Conservation (phyloP, 2,888 invertebrate genomes). For the Eilema caniola region DNA sequence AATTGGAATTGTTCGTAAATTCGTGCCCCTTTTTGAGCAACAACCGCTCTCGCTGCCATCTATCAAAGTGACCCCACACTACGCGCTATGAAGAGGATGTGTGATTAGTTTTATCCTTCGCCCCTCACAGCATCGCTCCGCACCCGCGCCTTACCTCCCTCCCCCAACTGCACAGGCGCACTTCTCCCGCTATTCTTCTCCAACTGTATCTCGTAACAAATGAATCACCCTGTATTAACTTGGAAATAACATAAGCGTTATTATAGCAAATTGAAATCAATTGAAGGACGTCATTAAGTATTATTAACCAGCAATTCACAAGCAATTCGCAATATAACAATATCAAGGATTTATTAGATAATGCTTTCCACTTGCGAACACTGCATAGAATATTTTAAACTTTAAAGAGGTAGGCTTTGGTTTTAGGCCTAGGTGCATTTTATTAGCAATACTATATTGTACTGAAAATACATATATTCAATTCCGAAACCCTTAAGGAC, state of each 20-base stretch:
- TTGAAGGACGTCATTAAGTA: slow-evolving; percentile 28
- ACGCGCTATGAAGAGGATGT: slow-evolving; percentile 72
- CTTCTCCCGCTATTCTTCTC: slow-evolving; percentile 66
- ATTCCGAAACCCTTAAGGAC: too few species aligned
- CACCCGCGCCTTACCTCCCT: slow-evolving; percentile 42
- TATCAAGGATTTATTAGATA: background rate
- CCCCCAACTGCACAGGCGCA: slow-evolving; percentile 48
- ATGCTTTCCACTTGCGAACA: background rate
- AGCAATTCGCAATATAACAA: slow-evolving; percentile 12
- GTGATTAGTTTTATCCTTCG: slow-evolving; percentile 85
- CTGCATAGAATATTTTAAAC: too few species aligned
- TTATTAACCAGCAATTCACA: slow-evolving; percentile 6
- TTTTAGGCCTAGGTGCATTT: too few species aligned
- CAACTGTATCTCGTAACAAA: slow-evolving; percentile 69
- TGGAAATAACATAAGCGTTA: slow-evolving; percentile 56
- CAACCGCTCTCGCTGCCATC: slow-evolving; percentile 44
- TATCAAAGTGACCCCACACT: slow-evolving; percentile 35
- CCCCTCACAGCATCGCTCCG: slow-evolving; percentile 57
- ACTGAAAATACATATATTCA: too few species aligned
- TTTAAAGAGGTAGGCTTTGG: background rate
- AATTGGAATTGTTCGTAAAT: slow-evolving; percentile 14
- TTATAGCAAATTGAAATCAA: slow-evolving; percentile 59
- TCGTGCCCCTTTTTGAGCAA: slow-evolving; percentile 22
- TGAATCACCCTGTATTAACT: slow-evolving; percentile 65
- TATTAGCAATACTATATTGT: too few species aligned